Evolutionary conservation across 2,888 invertebrate species (phyloP), one percentile per base, ranked within the genome.

Genomic region (Hartigia nigra): DNA sequence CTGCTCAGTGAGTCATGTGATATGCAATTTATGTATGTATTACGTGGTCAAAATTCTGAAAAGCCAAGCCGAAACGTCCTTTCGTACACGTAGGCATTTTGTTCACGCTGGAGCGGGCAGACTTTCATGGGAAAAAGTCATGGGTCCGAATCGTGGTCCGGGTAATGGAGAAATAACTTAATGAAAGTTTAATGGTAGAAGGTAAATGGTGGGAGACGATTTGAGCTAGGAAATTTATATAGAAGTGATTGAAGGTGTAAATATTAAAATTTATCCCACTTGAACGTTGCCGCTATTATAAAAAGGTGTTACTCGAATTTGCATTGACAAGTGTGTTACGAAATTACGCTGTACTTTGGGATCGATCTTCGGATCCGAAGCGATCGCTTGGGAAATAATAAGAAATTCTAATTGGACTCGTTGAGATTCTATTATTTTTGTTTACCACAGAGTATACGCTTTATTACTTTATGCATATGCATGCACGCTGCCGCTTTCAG

Each of bases 351-450:
- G 55, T 55, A 55, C 55, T 55, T 55, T 55, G 23, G 55, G 23
- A 55, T 23, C 14, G 55, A 55, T 55, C 55, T 55, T 55, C 55
- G 55, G 9, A 55, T 14, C 23, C 55, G 55, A 55, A 55, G 55
- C 23, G 23, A 9, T 23, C 55, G 55, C 23, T 55, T 55, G 23
- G 55, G 1, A 55, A 55, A 55, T 55, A 55, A 75, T 75, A 31
- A 34, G 75, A 32, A 75, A 75, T 32, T 75, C 75, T 32, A 75
- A 75, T 75, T 36, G 36, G 12, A 14, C 75, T 2, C 35, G 75
- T 36, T 75, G 11, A 23, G 75, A 75, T 36, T 75, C 75, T 34
- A 75, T 75, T 75, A 75, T 75, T 75, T 75, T 75, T 75, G n/a
- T 75, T 75, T 75, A 23, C 75, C 23, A n/a, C 31, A 12, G 35